A percentile compares a stretch with the other conserved stretches of the same genome.
Conservation (phyloP, 2,113 vertebrate species). For the Ciconia maguari region DNA sequence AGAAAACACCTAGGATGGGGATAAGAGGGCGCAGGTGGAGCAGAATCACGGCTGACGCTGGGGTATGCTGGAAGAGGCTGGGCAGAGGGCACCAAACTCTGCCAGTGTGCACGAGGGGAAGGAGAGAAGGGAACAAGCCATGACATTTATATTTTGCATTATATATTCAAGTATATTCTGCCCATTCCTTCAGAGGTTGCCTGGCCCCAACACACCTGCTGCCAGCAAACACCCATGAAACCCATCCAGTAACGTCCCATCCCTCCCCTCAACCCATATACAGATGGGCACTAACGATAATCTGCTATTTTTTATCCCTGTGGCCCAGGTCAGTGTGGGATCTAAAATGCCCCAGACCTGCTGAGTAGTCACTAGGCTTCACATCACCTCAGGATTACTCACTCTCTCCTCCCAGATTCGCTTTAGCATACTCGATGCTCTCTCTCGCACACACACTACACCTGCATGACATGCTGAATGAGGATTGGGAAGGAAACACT, state of each 20-base stretch:
- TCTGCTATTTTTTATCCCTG: background rate
- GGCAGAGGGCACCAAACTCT: background rate
- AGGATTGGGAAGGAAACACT: background rate
- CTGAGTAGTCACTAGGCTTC: background rate
- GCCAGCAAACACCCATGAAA: background rate
- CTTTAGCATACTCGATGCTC: background rate
- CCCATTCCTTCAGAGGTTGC: background rate
- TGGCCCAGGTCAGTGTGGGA: background rate
- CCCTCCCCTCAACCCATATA: background rate
- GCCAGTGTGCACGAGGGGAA: fast-evolving
- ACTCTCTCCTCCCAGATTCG: background rate
- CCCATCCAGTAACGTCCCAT: background rate
- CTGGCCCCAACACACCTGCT: background rate
- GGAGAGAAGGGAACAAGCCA: background rate
- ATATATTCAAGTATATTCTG: background rate
- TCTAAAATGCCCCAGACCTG: background rate
- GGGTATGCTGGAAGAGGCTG: background rate
- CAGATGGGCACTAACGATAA: background rate
- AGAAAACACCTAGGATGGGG: background rate
- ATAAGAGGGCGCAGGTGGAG: background rate
- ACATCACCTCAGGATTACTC: background rate
- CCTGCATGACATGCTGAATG: too few relatives aligned
- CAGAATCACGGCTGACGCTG: background rate
- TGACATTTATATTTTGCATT: background rate
- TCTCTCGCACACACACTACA: fast-evolving